phyloP scores from a whole-genome alignment of 2,797 vertebrate species.

The Typhlichthys subterraneus region DNA sequence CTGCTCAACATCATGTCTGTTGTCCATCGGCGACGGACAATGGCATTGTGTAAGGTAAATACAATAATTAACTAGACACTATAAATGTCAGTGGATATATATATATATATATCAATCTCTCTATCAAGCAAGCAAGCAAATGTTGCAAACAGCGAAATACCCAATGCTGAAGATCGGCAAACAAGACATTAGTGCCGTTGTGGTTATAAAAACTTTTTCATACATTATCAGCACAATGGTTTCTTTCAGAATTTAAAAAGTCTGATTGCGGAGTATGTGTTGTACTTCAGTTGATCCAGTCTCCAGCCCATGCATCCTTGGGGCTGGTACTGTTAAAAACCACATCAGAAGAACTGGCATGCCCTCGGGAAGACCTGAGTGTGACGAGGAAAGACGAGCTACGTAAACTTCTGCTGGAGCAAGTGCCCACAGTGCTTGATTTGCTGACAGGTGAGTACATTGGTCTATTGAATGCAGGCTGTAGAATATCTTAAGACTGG shows the following conservation, averaged over 20 bases:
- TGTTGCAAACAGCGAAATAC: too few relatives aligned
- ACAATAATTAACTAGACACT: too few relatives aligned
- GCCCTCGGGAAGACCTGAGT: slow-evolving; percentile 94
- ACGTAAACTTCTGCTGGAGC: slow-evolving; percentile 92
- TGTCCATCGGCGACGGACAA: too few relatives aligned
- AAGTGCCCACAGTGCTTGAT: slow-evolving; percentile 92
- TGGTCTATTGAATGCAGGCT: neutral
- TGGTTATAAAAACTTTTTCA: neutral
- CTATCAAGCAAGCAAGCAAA: too few relatives aligned
- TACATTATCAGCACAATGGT: neutral
- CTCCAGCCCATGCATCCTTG: slow-evolving; percentile 86
- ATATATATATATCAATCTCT: too few relatives aligned
- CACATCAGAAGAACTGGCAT: slow-evolving; percentile 95
- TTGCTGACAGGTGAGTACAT: slow-evolving; percentile 86
- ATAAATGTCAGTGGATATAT: too few relatives aligned
- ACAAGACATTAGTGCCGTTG: too few relatives aligned
- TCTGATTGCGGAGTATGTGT: neutral
- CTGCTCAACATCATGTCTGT: too few relatives aligned
- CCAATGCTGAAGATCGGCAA: too few relatives aligned
- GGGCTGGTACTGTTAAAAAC: slow-evolving; percentile 96
- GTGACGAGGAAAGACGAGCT: slow-evolving; percentile 95
- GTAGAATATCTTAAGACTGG: neutral
- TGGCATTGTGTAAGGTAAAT: too few relatives aligned
- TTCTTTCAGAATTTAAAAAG: slow-evolving; percentile 1
- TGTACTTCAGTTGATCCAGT: slow-evolving; percentile 88